Percentiles rank a stretch among this genome's conserved stretches.
Evolutionary conservation across 2,888 invertebrate species (phyloP).

Genomic region (Pyrrhosoma nymphula): DNA sequence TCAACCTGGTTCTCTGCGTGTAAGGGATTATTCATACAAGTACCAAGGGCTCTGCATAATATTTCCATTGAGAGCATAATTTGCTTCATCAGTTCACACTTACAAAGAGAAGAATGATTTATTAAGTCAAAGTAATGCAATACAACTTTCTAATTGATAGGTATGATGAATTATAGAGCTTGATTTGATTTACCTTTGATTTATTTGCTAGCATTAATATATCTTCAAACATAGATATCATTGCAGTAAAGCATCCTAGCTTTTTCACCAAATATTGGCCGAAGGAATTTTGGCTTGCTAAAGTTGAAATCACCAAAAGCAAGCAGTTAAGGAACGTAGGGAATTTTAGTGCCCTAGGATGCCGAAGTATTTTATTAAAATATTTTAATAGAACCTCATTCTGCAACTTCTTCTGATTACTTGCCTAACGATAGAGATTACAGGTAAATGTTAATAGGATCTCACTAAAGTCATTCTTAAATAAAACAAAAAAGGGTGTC

Average conservation of each 20-base stretch:
- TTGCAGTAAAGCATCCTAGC: constrained; percentile 11
- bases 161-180: neutral
- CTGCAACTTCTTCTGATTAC: constrained; percentile 34
- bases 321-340: neutral
- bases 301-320: neutral
- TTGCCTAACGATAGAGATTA: neutral
- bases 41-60: neutral
- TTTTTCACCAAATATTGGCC: constrained; percentile 34
- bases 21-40: constrained; percentile 51
- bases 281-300: constrained; percentile 28
- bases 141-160: neutral
- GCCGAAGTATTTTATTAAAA: neutral
- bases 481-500: neutral
- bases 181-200: neutral
- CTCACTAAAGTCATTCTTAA: neutral
- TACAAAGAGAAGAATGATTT: neutral
- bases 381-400: neutral
- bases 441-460: neutral
- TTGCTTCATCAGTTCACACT: neutral
- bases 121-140: neutral
- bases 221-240: neutral
- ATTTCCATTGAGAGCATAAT: neutral
- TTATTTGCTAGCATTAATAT: neutral
- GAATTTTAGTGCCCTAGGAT: constrained; percentile 1
- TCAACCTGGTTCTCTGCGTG: neutral